These are phyloP conservation scores for Catharus bicknelli DNA, from an alignment of 2,113 vertebrate genomes.

Conservation along the genomic window DNA sequence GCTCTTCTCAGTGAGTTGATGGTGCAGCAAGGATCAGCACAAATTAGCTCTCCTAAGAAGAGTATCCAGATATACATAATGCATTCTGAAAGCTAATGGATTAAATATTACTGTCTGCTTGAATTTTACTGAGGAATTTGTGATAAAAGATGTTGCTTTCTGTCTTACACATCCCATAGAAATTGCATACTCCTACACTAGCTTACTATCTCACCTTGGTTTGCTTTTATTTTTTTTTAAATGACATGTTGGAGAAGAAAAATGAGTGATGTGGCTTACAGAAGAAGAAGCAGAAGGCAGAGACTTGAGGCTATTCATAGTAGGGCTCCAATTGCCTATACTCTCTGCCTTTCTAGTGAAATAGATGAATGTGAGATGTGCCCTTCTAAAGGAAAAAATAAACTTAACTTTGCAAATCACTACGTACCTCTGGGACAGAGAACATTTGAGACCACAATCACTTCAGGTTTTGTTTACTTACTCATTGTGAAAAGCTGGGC, in stretches of 20 bases:
- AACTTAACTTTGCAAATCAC: neutral
- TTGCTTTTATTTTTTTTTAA: neutral
- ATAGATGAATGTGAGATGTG: neutral
- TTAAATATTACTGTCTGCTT: neutral
- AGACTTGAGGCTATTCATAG: neutral
- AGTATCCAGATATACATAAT: neutral
- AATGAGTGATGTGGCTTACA: neutral
- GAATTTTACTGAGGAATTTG: neutral
- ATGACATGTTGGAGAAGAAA: neutral
- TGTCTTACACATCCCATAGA: neutral
- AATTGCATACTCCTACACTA: neutral
- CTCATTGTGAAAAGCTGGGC: neutral
- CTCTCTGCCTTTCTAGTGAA: neutral
- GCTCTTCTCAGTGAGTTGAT: neutral
- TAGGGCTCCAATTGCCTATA: neutral
- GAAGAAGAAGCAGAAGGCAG: neutral
- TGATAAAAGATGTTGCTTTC: neutral
- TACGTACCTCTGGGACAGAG: neutral
- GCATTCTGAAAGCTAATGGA: neutral
- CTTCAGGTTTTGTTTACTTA: neutral
- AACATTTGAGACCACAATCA: neutral
- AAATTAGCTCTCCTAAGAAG: neutral
- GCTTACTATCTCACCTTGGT: neutral
- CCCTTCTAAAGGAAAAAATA: neutral
- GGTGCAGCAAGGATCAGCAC: neutral